Conservation (phyloP, 2,113 vertebrate species). For the Indicator indicator region DNA sequence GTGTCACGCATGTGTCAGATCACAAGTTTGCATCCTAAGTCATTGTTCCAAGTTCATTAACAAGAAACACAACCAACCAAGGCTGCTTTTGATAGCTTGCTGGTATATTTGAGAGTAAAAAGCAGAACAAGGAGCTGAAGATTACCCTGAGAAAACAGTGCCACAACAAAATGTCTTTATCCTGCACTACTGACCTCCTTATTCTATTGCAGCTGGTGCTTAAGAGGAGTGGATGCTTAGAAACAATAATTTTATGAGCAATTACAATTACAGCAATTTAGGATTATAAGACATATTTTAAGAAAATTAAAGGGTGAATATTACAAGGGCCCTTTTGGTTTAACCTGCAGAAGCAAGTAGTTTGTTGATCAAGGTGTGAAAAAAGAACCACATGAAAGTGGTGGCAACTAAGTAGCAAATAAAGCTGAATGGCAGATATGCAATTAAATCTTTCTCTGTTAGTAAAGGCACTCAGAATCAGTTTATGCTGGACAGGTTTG, state of each 20-base stretch:
- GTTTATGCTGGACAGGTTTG: neutral
- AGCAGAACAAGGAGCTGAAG: neutral
- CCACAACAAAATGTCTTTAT: neutral
- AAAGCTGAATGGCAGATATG: neutral
- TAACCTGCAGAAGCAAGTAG: neutral
- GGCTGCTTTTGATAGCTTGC: neutral
- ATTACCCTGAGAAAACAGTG: neutral
- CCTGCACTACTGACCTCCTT: neutral
- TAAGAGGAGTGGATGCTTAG: neutral
- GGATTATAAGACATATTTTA: neutral
- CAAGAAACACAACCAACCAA: neutral
- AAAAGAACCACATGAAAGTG: neutral
- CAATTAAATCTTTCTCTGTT: neutral
- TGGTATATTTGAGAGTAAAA: neutral
- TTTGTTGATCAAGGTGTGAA: neutral
- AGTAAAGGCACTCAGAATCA: neutral
- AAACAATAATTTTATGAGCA: neutral
- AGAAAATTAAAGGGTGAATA: neutral
- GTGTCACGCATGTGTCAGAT: neutral
- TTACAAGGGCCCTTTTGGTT: neutral
- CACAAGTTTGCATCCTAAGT: constrained; percentile 18
- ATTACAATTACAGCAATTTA: neutral
- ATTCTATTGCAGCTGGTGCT: neutral
- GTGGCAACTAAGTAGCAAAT: neutral
- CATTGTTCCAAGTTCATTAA: neutral